Percentiles rank a stretch among this genome's conserved stretches.
These are phyloP conservation scores for Heliangelus exortis DNA, from an alignment of 2,797 vertebrate species.

Conservation along the genomic window DNA sequence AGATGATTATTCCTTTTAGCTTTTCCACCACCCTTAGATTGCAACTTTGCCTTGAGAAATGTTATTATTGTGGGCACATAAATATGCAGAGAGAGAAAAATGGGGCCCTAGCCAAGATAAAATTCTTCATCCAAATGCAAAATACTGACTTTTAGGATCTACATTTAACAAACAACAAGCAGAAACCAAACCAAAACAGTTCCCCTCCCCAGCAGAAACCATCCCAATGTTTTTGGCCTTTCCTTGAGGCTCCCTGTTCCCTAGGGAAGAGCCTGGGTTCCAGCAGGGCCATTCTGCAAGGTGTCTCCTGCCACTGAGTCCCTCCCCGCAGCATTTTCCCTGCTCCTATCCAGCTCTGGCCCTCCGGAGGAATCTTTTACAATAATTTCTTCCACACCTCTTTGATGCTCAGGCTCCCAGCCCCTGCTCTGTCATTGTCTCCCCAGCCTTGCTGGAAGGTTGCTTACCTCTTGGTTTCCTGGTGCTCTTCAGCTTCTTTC, in stretches of 20 bases:
- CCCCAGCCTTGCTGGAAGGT: background rate
- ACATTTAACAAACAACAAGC: too few species aligned
- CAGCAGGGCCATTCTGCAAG: background rate
- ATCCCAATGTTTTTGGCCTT: background rate
- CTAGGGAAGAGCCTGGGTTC: background rate
- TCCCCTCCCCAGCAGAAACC: fast-evolving
- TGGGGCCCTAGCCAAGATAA: background rate
- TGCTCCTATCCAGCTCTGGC: background rate
- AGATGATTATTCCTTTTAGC: background rate
- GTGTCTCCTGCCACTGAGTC: background rate
- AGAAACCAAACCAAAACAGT: too few species aligned
- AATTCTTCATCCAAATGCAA: background rate
- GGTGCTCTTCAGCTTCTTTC: background rate
- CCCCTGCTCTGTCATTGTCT: background rate
- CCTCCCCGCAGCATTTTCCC: background rate
- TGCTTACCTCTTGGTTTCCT: background rate
- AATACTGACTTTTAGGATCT: background rate
- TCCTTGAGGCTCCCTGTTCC: background rate
- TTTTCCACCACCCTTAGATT: background rate
- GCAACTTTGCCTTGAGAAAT: background rate
- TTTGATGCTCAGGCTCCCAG: background rate
- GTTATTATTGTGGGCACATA: background rate
- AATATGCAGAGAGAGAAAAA: background rate
- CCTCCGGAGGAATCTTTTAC: background rate
- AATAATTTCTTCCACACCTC: background rate